Evolutionary conservation across 2,888 invertebrate species (phyloP).

Genomic region (Patella depressa): DNA sequence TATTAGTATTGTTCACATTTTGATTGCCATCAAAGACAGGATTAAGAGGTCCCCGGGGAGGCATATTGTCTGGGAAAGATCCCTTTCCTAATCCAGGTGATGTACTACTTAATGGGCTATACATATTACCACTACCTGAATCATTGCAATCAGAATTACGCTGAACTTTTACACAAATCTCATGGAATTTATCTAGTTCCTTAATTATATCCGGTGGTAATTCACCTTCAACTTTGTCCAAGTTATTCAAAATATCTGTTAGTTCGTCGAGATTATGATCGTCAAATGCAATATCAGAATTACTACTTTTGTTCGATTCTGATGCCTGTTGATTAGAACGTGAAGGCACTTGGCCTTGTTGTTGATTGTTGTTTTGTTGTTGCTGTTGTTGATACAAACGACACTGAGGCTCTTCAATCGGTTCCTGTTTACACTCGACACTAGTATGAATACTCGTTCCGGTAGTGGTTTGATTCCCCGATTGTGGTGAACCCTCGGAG

Average conservation of each 20-base stretch:
- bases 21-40: conserved; percentile 34
- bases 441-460: conserved; percentile 52
- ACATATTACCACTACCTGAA: conserved; percentile 32
- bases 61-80: conserved; percentile 30
- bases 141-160: conserved; percentile 52
- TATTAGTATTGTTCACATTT: conserved; percentile 22
- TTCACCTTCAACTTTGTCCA: conserved; percentile 80
- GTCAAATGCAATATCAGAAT: conserved; percentile 41
- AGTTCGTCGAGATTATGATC: conserved; percentile 57
- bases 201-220: conserved; percentile 50
- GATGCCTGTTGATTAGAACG: conserved; percentile 6
- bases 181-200: conserved; percentile 59
- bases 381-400: conserved; percentile 18
- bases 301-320: conserved; percentile 4
- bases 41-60: conserved; percentile 25
- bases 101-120: conserved; percentile 36
- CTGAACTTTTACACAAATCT: conserved; percentile 51
- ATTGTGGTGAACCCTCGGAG: conserved; percentile 25
- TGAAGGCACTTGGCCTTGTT: conserved; percentile 12
- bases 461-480: conserved; percentile 17
- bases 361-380: conserved; percentile 11
- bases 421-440: conserved; percentile 77
- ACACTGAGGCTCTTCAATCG: conserved; percentile 67
- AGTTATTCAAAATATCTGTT: conserved; percentile 77
- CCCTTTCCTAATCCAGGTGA: conserved; percentile 46